Evolutionary conservation across 2,797 vertebrate genomes (phyloP).

Genomic region (Enteromius argenteus): DNA sequence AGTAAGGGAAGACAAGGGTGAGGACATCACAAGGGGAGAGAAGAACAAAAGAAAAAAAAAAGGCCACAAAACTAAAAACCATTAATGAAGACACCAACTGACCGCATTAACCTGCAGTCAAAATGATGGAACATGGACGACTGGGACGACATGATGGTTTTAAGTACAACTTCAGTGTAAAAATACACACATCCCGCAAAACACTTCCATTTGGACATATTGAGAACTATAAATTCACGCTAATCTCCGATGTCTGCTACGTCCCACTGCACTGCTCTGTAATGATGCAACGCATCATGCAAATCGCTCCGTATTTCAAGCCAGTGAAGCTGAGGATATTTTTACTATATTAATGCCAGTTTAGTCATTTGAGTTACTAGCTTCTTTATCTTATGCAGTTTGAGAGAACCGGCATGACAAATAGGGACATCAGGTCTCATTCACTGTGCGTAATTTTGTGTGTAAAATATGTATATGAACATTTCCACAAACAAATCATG

Average conservation of each 20-base stretch:
- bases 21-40: conserved; percentile 69
- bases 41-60: conserved; percentile 64
- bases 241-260: neutral
- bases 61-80: conserved; percentile 62
- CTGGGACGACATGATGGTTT: conserved; percentile 53
- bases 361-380: conserved; percentile 25
- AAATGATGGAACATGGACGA: conserved; percentile 39
- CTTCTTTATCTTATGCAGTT: conserved; percentile 11
- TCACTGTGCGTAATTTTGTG: neutral
- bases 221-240: neutral
- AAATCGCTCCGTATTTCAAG: conserved; percentile 4
- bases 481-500: neutral
- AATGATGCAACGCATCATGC: conserved; percentile 24
- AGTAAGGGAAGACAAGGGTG: conserved; percentile 75
- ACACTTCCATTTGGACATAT: conserved; percentile 4
- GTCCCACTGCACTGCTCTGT: neutral
- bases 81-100: conserved; percentile 42
- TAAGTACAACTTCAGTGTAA: conserved; percentile 20
- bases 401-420: neutral
- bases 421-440: conserved; percentile 9
- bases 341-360: conserved; percentile 19
- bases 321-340: conserved; percentile 8
- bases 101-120: conserved; percentile 45
- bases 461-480: neutral
- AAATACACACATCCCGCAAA: neutral